Conservation (phyloP, 2,888 invertebrate genomes). For the Labia minor region DNA sequence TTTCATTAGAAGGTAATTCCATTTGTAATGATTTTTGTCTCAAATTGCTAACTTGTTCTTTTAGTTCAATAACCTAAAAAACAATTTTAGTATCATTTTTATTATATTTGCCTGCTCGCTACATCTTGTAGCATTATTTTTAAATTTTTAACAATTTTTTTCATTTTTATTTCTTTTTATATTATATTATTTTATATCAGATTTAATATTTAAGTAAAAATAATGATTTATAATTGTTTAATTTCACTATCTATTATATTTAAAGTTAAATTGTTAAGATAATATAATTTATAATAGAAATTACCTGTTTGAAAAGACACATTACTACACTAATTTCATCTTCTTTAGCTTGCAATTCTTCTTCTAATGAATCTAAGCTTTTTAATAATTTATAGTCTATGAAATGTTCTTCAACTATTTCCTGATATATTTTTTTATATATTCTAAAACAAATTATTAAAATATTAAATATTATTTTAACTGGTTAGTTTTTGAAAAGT, state of each 20-base stretch:
- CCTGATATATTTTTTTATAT: slow-evolving; percentile 16
- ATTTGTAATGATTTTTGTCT: not conserved
- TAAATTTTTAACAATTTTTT: no score
- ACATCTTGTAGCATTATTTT: no score
- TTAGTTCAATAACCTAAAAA: not conserved
- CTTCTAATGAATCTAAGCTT: slow-evolving; percentile 16
- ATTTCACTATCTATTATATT: no score
- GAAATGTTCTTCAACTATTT: not conserved
- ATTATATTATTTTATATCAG: no score
- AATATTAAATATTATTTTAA: slow-evolving; percentile 14
- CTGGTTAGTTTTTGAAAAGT: no score
- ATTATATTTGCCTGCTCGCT: no score
- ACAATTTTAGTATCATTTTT: no score
- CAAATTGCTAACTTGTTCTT: not conserved
- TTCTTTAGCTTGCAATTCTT: slow-evolving; percentile 23
- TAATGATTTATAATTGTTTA: no score
- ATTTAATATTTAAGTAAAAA: no score
- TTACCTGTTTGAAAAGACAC: slow-evolving; percentile 22
- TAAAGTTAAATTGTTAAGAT: no score
- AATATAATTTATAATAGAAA: no score
- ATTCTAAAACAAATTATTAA: slow-evolving; percentile 14
- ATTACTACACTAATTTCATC: slow-evolving; percentile 23
- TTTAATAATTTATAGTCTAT: slow-evolving; percentile 15
- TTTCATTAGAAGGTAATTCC: not conserved
- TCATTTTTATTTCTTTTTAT: no score